A percentile compares a stretch with the other conserved stretches of the same genome.
phyloP scores from a whole-genome alignment of 2,113 vertebrate genomes.

The Sphyrna mokarran region DNA sequence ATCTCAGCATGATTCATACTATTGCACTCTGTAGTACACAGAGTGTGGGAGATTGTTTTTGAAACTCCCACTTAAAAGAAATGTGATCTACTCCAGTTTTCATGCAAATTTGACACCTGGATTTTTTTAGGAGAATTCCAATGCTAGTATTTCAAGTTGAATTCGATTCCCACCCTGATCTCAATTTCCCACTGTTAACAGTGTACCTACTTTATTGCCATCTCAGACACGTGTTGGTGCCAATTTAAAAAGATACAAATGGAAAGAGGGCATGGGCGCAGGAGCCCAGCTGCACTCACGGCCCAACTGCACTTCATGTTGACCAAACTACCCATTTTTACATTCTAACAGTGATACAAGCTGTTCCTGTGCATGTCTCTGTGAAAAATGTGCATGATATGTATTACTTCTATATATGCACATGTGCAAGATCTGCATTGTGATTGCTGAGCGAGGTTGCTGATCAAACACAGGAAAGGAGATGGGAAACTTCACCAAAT shows the following conservation, averaged over 20 bases:
- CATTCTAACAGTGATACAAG: not conserved
- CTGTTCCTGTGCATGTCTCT: not conserved
- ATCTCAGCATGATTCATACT: too few species aligned
- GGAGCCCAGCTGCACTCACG: not conserved
- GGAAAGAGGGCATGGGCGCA: not conserved
- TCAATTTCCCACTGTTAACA: not conserved
- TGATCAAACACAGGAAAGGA: not conserved
- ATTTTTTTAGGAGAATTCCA: too few species aligned
- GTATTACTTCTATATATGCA: not conserved
- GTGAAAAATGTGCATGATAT: not conserved
- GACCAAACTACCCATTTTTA: not conserved
- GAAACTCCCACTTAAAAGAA: too few species aligned
- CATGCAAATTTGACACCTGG: too few species aligned
- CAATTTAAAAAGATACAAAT: not conserved
- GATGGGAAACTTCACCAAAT: not conserved
- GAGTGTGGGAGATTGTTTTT: too few species aligned
- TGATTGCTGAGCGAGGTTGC: not conserved
- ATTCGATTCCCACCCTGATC: not conserved
- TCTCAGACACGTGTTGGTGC: not conserved
- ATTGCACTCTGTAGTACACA: too few species aligned
- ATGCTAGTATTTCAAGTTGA: not conserved
- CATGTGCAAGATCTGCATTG: not conserved
- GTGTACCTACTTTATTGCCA: not conserved
- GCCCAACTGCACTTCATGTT: not conserved
- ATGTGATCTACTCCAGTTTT: too few species aligned